Conservation (phyloP, 2,113 vertebrate species). For the Ibidorhyncha struthersii region DNA sequence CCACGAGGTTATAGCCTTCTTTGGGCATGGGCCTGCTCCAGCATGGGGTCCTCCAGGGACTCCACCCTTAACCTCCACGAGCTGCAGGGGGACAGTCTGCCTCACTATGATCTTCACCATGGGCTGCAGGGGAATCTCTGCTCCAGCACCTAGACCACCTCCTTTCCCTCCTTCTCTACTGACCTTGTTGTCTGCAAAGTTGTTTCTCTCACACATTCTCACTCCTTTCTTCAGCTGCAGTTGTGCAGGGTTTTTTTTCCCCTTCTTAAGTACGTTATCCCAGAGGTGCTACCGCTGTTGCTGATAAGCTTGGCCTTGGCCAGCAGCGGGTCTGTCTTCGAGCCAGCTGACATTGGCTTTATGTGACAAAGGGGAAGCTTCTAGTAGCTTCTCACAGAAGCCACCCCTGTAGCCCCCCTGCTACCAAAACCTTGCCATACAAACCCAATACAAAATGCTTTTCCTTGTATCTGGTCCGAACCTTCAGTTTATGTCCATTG, state of each 20-base stretch:
- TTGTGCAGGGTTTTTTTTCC: background rate
- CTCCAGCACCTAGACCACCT: background rate
- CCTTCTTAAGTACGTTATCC: background rate
- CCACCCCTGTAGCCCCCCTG: no score
- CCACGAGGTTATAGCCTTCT: background rate
- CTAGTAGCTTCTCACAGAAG: background rate
- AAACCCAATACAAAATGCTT: background rate
- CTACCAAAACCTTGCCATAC: background rate
- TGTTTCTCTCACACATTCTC: background rate
- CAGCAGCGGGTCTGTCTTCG: background rate
- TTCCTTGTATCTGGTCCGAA: background rate
- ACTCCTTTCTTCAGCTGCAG: background rate
- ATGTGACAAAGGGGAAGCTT: background rate
- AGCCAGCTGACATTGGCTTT: background rate
- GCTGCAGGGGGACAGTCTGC: background rate
- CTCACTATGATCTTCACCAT: background rate
- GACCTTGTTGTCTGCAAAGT: background rate
- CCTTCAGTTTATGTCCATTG: background rate
- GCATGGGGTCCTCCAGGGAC: background rate
- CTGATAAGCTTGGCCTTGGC: background rate
- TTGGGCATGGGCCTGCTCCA: background rate
- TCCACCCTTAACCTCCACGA: background rate
- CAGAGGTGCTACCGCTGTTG: background rate
- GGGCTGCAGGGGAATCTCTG: background rate
- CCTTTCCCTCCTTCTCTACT: background rate